Conservation (phyloP, 2,797 vertebrate genomes). For the Chloroceryle inda region DNA sequence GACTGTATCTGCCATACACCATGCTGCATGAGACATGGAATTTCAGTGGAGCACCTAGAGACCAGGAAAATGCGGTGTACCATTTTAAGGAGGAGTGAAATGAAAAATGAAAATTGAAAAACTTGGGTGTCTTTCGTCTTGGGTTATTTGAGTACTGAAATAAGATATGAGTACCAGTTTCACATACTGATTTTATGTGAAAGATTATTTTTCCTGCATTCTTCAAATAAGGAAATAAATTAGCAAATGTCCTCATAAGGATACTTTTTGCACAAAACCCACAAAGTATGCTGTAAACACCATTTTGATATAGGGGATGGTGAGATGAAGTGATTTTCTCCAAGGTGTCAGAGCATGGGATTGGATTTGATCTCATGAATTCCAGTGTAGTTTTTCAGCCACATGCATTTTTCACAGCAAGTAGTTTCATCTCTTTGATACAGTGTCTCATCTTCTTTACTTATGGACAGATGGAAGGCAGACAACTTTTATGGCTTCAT, state of each 20-base stretch:
- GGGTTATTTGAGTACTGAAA: neutral
- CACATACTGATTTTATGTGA: neutral
- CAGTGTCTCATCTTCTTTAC: neutral
- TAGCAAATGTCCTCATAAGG: neutral
- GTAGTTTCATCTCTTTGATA: neutral
- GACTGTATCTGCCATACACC: neutral
- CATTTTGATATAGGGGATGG: neutral
- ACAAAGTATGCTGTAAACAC: neutral
- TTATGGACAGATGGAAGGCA: neutral
- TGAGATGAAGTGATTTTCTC: neutral
- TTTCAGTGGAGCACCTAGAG: neutral
- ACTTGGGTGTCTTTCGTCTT: neutral
- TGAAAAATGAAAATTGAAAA: neutral
- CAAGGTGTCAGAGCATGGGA: fast-evolving
- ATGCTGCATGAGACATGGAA: neutral
- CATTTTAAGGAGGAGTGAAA: neutral
- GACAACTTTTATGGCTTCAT: neutral
- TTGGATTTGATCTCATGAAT: neutral
- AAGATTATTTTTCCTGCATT: neutral
- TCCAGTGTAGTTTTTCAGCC: neutral
- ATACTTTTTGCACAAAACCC: neutral
- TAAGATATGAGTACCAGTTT: neutral
- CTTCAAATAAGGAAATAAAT: neutral
- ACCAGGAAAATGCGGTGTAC: neutral
- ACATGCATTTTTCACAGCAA: neutral